Evolutionary conservation across 53 echinoderm and acorn worm species (phyloP), one percentile per base, ranked within the genome.

Genomic region (Arbacia lixula): DNA sequence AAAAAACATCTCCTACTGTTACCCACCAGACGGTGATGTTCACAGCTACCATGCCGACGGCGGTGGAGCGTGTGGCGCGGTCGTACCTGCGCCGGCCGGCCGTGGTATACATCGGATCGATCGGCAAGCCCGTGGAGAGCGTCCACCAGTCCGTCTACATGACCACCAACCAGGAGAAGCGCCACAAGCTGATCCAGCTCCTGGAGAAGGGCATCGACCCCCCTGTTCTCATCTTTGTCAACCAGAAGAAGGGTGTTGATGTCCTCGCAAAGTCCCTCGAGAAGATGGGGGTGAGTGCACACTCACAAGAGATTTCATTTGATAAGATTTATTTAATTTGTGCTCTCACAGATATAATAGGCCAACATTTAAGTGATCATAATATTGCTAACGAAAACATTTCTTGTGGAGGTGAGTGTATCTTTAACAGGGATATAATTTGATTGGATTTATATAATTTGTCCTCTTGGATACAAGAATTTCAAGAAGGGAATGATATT

Each of bases 191-290:
- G 25, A 88, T 98, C 14, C 82, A 92, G 63, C 84, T 98, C 39
- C 82, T 98, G 49, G 93, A 98, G 83, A 86, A 80, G 58, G 96
- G 96, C 39, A 88, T 92, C 31, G 94, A 98, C 4, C 98, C 98
- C 28, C 98, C 98, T 8, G 86, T 98, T 64, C 89, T 98, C 77
- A 98, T 98, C 88, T 98, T 98, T 33, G 98, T 98, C 73, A 98
- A 98, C 55, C 98, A 98, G 87, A 98, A 98, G 92, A 98, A 98
- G 84, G 94, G 98, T 36, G 95, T 94, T 29, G 98, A 98, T 38
- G 98, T 94, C 53, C 88, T 98, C 41, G 98, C 98, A 25, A 98
- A 94, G 62, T 92, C 94, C 28, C 82, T 98, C 66, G 98, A 98
- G 60, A 98, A 94, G 57, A 92, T 94, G 92, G 98, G 94, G n/a